Evolutionary conservation across 2,113 vertebrate genomes (phyloP), one percentile per base, ranked within the genome.

Genomic region (Siniperca chuatsi): DNA sequence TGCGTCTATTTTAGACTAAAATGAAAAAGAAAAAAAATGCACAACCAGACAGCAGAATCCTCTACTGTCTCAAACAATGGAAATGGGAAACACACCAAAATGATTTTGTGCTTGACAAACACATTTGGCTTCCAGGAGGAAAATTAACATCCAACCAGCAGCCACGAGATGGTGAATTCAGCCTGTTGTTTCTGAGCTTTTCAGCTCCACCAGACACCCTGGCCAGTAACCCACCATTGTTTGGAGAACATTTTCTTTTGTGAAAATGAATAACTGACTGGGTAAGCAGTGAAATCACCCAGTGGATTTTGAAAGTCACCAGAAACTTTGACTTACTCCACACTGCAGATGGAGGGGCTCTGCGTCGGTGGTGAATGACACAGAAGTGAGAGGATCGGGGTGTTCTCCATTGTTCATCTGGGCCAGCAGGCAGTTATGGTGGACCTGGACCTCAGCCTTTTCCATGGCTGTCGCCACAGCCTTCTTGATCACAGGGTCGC

Each of bases 321-420:
- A 46, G 72, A 57, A 74, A 44, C 21, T 23, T 67, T 10, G 61
- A 97, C 98, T 97, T 79, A 99, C 98, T 0, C 93, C 93, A 72
- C 98, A 99, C 11, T 77, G 87, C 60, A 99, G 93, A 12, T 37
- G 88, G 3, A 98, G 93, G 0, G 91, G 94, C 54, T 90, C 77
- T 0, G 92, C 66, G 4, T 92, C 77, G 0, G 95, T 95, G 57
- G 92, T 95, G 93, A 99, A 99, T 8, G 94, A 87, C 23, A 95
- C 96, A 0, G 90, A 93, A 3, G 83, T 74, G 58, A 99, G 96
- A 0, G 87, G 95, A n/a, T 96, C 95, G 0, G 88, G 91, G 21
- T 93, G 5, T 2, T 70, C 48, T 12, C 92, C 96, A 0, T 90
- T 50, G 16, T 97, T 96, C 96, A 97, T 96, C 84, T 92, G 95